Evolutionary conservation across 2,888 invertebrate genomes (phyloP), one percentile per base, ranked within the genome.

Genomic region (Euphydryas editha): DNA sequence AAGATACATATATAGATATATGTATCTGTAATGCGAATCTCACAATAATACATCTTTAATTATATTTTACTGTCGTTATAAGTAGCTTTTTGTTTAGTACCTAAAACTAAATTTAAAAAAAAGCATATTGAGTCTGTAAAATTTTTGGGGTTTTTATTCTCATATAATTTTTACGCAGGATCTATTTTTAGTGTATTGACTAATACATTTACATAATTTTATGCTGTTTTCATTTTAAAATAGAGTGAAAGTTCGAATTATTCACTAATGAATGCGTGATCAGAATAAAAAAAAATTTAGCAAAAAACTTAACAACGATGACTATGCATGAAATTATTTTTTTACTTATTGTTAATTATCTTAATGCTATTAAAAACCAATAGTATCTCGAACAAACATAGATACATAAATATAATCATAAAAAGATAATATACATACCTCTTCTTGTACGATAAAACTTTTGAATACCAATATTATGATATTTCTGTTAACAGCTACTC

Each of bases 181-280:
- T 24, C 24, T 2, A 24, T 24, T 24, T 24, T 24, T 24, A 24
- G 6, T 2, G 24, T 24, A 4, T 6, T 6, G 24, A 13, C 11
- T 39, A 39, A 51, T n/a, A 7, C n/a, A 46, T 11, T 51, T 51
- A 24, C n/a, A 51, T 62, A 54, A 62, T 49, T 59, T 54, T 54
- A 44, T 59, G 36, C 47, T 37, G 59, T 56, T 59, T 54, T 36
- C 36, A 36, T 54, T 54, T 54, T 17, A 54, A 54, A 54, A 54
- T 36, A 36, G 54, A 54, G 54, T 54, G 54, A 54, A 54, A 54
- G 54, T 36, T 36, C n/a, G 17, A 36, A 17, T 11, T 54, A 54
- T 54, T 17, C 7, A 54, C 30, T 36, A 36, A 54, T 54, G 13
- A 54, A 54, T 54, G 17, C 54, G 36, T 54, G 54, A 54, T 54